Evolutionary conservation across 1,140 invertebrate genomes (phyloP).

Genomic region (Zaprionus gabonicus): DNA sequence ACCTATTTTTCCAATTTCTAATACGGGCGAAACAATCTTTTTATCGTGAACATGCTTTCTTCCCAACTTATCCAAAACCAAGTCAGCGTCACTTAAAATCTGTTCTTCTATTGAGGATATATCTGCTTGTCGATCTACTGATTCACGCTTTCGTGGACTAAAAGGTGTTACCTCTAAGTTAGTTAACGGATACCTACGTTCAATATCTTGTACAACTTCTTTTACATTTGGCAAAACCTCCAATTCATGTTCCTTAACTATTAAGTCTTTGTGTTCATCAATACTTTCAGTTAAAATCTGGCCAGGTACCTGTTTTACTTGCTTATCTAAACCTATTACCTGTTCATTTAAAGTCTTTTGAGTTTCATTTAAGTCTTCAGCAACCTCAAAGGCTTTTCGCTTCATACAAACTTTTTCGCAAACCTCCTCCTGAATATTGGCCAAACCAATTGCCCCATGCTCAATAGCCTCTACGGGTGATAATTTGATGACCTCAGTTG

Average conservation of each 20-base stretch:
- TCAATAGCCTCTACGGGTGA: constrained; percentile 72
- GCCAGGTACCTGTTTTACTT: constrained; percentile 68
- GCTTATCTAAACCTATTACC: constrained; percentile 65
- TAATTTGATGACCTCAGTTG: constrained; percentile 55
- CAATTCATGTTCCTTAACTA: constrained; percentile 49
- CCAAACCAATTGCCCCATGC: constrained; percentile 33
- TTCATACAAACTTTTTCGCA: constrained; percentile 77
- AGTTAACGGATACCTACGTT: constrained; percentile 58
- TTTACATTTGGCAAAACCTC: constrained; percentile 68
- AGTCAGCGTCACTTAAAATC: constrained; percentile 71
- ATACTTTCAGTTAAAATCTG: constrained; percentile 62
- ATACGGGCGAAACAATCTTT: constrained; percentile 50
- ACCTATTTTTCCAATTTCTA: constrained; percentile 32
- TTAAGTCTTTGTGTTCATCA: constrained; percentile 62
- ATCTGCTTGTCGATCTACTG: constrained; percentile 51
- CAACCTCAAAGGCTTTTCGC: constrained; percentile 73
- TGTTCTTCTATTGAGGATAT: constrained; percentile 65
- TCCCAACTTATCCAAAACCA: constrained; percentile 61
- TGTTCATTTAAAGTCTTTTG: constrained; percentile 75
- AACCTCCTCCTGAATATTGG: constrained; percentile 65
- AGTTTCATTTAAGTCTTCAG: constrained; percentile 76
- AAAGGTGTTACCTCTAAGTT: constrained; percentile 71
- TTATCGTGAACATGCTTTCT: constrained; percentile 20
- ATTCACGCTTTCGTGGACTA: constrained; percentile 61
- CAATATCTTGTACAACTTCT: constrained; percentile 71